Evolutionary conservation across 2,113 vertebrate species (phyloP).

Genomic region (Strigops habroptila): DNA sequence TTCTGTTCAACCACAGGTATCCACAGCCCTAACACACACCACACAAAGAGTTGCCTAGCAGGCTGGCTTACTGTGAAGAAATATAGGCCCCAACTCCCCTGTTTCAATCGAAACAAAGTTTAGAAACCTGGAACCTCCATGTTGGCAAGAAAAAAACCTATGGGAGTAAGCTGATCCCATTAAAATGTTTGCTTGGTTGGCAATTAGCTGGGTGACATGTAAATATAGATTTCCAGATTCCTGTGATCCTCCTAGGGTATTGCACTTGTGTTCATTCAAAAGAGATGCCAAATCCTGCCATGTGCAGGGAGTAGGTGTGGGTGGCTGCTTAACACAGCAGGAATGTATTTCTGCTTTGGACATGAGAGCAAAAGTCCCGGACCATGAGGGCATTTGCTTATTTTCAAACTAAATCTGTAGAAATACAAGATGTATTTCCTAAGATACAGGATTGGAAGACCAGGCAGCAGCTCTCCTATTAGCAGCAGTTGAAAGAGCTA

Average conservation of each 20-base stretch:
- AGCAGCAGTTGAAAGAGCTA: background rate
- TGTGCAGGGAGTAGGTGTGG: background rate
- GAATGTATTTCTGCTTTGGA: background rate
- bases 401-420: background rate
- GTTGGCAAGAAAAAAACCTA: background rate
- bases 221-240: background rate
- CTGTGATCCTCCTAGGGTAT: background rate
- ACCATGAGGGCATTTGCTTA: background rate
- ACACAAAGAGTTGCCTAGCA: background rate
- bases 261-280: background rate
- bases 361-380: background rate
- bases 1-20: background rate
- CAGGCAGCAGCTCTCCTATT: background rate
- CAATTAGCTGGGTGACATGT: background rate
- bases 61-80: background rate
- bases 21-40: background rate
- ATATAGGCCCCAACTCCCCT: background rate
- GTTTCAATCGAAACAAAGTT: background rate
- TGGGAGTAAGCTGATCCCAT: background rate
- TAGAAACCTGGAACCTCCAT: background rate
- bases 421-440: background rate
- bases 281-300: background rate
- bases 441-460: background rate
- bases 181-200: background rate
- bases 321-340: background rate